A percentile compares a stretch with the other conserved stretches of the same genome.
Evolutionary conservation across 2,888 invertebrate genomes (phyloP).

Genomic region (Hemicrepidius hirtus): DNA sequence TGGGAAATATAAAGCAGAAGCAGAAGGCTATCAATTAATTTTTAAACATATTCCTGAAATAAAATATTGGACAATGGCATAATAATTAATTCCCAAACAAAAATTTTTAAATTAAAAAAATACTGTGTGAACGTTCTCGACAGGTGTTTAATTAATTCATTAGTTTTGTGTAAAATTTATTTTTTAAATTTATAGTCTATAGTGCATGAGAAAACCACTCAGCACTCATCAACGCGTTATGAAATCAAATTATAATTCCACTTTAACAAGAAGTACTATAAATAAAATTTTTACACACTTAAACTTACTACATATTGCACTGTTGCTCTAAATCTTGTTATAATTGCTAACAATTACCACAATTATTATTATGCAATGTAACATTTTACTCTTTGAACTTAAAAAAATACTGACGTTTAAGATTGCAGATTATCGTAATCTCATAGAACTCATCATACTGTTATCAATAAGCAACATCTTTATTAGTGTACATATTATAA

Average conservation of each 20-base stretch:
- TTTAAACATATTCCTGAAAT: too few species aligned
- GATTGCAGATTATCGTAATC: constrained; percentile 5
- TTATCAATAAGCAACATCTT: constrained; percentile 7
- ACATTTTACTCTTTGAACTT: background rate
- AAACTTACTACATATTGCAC: background rate
- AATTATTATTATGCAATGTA: constrained; percentile 7
- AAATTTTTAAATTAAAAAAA: too few species aligned
- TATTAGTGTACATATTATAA: background rate
- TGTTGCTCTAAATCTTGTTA: constrained; percentile 18
- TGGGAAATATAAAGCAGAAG: too few species aligned
- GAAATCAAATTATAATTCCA: constrained; percentile 23
- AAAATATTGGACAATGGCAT: too few species aligned
- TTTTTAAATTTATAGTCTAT: too few species aligned
- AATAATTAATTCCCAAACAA: too few species aligned
- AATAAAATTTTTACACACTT: constrained; percentile 2
- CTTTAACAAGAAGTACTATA: background rate
- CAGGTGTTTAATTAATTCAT: background rate
- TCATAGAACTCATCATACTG: background rate
- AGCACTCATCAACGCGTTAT: constrained; percentile 10
- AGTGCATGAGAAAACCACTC: constrained; percentile 10
- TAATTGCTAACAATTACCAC: constrained; percentile 14
- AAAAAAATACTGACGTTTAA: background rate
- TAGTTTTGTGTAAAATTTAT: too few species aligned
- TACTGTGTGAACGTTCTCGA: too few species aligned
- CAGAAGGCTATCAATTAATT: too few species aligned